Percentiles rank a stretch among this genome's conserved stretches.
Evolutionary conservation across 2,113 vertebrate species (phyloP).

Genomic region (Delphinus delphis): DNA sequence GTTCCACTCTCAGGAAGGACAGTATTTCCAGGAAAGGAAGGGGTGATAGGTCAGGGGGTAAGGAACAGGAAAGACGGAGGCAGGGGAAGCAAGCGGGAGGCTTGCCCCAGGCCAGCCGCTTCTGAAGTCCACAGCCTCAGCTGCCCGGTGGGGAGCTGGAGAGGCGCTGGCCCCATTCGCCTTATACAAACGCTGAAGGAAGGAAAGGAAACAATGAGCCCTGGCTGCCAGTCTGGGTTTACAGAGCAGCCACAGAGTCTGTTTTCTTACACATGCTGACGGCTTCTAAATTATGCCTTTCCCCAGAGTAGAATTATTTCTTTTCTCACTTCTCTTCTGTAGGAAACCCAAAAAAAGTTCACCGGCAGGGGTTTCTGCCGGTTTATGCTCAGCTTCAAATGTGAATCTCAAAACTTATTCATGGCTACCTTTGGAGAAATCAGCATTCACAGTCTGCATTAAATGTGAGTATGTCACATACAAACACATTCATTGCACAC

Average conservation of each 20-base stretch:
- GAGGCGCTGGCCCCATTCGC: neutral
- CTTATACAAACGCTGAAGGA: conserved; percentile 43
- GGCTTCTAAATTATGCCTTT: conserved; percentile 69
- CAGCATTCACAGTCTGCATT: neutral
- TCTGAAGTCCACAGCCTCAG: neutral
- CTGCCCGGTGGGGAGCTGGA: neutral
- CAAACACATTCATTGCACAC: neutral
- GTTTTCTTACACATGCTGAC: conserved; percentile 66
- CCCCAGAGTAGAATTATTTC: conserved; percentile 61
- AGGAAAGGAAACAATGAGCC: conserved; percentile 31
- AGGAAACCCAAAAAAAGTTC: neutral
- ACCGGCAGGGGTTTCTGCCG: conserved; percentile 24
- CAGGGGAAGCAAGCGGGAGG: neutral
- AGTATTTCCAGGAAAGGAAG: neutral
- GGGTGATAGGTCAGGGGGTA: neutral
- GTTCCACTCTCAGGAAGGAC: neutral
- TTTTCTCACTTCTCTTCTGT: conserved; percentile 45
- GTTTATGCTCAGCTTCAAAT: conserved; percentile 38
- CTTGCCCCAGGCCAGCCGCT: neutral
- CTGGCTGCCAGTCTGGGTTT: conserved; percentile 32
- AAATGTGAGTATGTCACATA: neutral
- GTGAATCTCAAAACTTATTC: neutral
- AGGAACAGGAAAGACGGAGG: neutral
- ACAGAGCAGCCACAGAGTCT: conserved; percentile 54
- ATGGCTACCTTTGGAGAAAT: neutral